Evolutionary conservation across 2,797 vertebrate species (phyloP), one percentile per base, ranked within the genome.

Genomic region (Epinephelus coioides): DNA sequence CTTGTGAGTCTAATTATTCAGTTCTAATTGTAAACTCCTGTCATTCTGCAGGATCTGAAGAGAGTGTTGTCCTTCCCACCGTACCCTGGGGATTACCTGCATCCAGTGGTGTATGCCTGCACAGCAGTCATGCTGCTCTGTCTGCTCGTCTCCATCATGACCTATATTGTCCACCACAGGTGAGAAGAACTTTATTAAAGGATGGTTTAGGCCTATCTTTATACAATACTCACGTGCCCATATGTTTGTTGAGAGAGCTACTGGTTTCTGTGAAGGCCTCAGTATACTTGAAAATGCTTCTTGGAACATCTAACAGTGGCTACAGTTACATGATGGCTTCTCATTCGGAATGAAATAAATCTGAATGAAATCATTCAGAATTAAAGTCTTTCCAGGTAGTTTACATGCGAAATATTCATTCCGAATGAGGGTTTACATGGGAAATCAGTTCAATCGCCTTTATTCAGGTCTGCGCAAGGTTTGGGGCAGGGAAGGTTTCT

Each of bases 91-190:
- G 97, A 98, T 79, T 97, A 97, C 93, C 96, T 99, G 89, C 98
- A 99, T 95, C 98, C 98, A 60, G 98, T 99, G 94, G 97, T 99
- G 86, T 99, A 99, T 18, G 98, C 97, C 68, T 99, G 98, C 93
- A 99, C 98, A 0, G 97, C 97, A 0, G 97, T 99, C 87, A 97
- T 97, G 97, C 94, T 99, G 87, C 94, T 99, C 73, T 99, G 98
- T 85, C 94, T 99, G 73, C 96, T 99, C 17, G 94, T 97, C 86
- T 98, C 98, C 47, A 95, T 96, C 81, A 85, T 97, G 89, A 99
- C 98, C 83, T 99, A 99, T 81, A 87, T 98, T 69, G 93, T 98
- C 78, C 97, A 99, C 91, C 96, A 96, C 93, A 97, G 97, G 98
- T 99, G 94, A 84, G 67, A 76, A 6, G 6, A 43, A 47, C 5